phyloP scores from a whole-genome alignment of 2,888 invertebrate genomes.

The Sarcophaga variegata region DNA sequence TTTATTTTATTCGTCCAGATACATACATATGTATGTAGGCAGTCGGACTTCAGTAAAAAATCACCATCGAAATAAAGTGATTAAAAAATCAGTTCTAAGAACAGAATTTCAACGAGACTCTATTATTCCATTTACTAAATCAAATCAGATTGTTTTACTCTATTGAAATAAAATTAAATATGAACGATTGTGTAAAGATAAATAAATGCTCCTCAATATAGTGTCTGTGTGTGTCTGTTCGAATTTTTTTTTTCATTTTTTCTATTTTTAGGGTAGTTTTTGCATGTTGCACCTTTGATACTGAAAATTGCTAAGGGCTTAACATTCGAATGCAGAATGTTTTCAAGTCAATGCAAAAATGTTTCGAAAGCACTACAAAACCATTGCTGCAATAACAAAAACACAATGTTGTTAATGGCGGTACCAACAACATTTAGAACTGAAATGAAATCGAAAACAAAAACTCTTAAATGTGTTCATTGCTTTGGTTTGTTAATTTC shows the following conservation, averaged over 20 bases:
- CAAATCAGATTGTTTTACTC: background rate
- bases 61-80: background rate
- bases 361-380: slow-evolving; percentile 39
- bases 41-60: too few species aligned
- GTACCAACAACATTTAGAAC: background rate
- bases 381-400: slow-evolving; percentile 23
- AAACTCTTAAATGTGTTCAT: slow-evolving; percentile 55
- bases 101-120: background rate
- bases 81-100: background rate
- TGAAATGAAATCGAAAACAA: slow-evolving; percentile 22
- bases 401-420: background rate
- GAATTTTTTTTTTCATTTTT: too few species aligned
- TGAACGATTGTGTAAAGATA: background rate
- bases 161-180: background rate
- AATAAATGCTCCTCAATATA: too few species aligned
- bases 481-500: slow-evolving; percentile 62
- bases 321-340: slow-evolving; percentile 10
- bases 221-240: too few species aligned
- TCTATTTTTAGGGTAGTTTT: background rate
- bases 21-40: too few species aligned
- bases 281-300: slow-evolving; percentile 13
- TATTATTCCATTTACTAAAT: background rate
- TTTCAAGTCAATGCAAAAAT: slow-evolving; percentile 54
- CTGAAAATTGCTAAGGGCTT: slow-evolving; percentile 1
- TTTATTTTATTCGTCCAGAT: too few species aligned